Conservation (phyloP, 2,888 invertebrate species). For the Plagodis dolabraria region DNA sequence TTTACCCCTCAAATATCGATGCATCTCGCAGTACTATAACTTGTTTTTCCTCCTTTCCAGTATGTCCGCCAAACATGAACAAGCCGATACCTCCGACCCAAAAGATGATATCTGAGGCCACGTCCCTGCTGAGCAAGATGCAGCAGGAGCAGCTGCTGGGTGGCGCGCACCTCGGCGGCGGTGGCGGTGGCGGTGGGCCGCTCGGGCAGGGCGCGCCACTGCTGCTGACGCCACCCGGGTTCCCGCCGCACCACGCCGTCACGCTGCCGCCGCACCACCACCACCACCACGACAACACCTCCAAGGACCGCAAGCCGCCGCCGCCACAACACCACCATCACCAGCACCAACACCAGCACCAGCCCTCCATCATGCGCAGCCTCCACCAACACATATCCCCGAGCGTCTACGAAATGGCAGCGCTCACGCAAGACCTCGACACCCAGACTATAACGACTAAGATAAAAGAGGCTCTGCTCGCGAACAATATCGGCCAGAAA, state of each 20-base stretch:
- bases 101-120: constrained; percentile 91
- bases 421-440: constrained; percentile 97
- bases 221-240: constrained; percentile 90
- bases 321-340: constrained; percentile 87
- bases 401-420: constrained; percentile 99
- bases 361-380: constrained; percentile 87
- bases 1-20: no score
- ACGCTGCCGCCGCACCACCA: constrained; percentile 87
- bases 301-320: constrained; percentile 83
- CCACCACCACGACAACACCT: constrained; percentile 85
- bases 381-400: constrained; percentile 95
- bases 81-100: constrained; percentile 92
- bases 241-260: constrained; percentile 90
- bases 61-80: constrained; percentile 87
- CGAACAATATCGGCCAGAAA: constrained; percentile 99
- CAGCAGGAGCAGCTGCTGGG: constrained; percentile 88
- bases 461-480: constrained; percentile 97
- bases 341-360: constrained; percentile 82
- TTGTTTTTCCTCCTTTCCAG: constrained; percentile 62
- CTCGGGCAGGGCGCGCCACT: constrained; percentile 85
- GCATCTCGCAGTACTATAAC: constrained; percentile 2
- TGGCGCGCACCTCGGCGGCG: constrained; percentile 80
- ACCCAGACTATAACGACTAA: constrained; percentile 98
- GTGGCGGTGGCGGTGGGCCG: constrained; percentile 4
- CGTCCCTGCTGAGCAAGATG: constrained; percentile 87